A percentile compares a stretch with the other conserved stretches of the same genome.
Evolutionary conservation across 2,888 invertebrate species (phyloP).

Genomic region (Lasioglossum malachurum): DNA sequence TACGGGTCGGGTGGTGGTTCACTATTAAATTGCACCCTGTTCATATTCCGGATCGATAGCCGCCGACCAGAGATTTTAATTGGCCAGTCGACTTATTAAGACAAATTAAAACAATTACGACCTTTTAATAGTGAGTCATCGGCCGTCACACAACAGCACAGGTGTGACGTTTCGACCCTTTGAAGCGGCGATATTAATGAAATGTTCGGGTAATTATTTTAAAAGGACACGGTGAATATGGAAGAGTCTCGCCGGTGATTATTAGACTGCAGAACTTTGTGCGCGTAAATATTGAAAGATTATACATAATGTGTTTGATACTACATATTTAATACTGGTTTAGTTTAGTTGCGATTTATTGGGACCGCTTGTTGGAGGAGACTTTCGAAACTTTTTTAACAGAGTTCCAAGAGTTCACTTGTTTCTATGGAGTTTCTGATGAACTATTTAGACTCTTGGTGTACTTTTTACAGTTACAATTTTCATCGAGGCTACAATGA

Average conservation of each 20-base stretch:
- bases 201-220: neutral
- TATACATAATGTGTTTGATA: neutral
- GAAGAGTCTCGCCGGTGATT: neutral
- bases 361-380: neutral
- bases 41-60: neutral
- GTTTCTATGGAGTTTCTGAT: neutral
- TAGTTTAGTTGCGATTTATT: neutral
- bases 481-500: too few relatives aligned
- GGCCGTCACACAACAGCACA: neutral
- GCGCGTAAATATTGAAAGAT: neutral
- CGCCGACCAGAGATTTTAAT: conserved; percentile 12
- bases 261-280: neutral
- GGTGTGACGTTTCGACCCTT: neutral
- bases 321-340: neutral
- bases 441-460: too few relatives aligned
- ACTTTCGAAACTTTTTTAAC: too few relatives aligned
- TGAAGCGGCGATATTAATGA: neutral
- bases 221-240: neutral
- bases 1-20: neutral
- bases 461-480: too few relatives aligned
- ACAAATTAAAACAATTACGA: conserved; percentile 3
- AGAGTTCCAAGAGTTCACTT: neutral
- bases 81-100: conserved; percentile 3
- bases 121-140: neutral
- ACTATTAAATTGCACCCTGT: conserved; percentile 11